Evolutionary conservation across 2,113 vertebrate genomes (phyloP), one percentile per base, ranked within the genome.

Genomic region (Coregonus clupeaformis): DNA sequence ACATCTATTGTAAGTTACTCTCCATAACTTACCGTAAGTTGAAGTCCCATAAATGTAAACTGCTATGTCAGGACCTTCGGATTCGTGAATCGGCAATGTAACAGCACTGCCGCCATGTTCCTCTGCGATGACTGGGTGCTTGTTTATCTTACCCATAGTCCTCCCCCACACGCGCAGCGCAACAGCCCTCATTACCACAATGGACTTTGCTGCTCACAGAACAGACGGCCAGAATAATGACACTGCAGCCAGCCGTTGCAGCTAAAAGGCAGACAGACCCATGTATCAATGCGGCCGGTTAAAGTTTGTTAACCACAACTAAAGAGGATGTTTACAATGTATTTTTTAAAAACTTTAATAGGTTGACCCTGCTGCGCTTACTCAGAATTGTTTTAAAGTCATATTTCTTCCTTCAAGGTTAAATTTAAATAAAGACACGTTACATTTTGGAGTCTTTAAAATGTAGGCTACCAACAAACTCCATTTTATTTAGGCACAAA

Each of bases 51-150:
- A 7, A 67, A 67, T n/a, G 18, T 67, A 36, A 67, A 29, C 13
- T 65, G 63, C 27, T 65, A 29, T 65, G 63, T 65, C 27, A 65
- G 63, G 29, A 65, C 63, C 63, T 65, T 67, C 20, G 65, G 20
- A 32, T 9, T 67, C 27, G 16, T 12, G 30, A 67, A 67, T 67
- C 18, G 20, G 65, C 30, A 32, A 6, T 67, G 65, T 60, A 67
- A 20, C 65, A 67, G 65, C 65, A 30, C 29, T 67, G 86, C 88
- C 87, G 88, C 89, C 89, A 91, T 90, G 85, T 91, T 90, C 73
- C 72, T 83, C 18, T 71, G 76, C 30, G 81, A 80, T 86, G 78
- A 76, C 81, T 84, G 84, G 84, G 64, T 85, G 77, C 76, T 80
- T 86, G 89, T 88, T 89, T 89, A 82, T 88, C 84, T 85, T 72